Evolutionary conservation across 1,140 invertebrate species (phyloP), one percentile per base, ranked within the genome.

Genomic region (Mizuhopecten yessoensis): DNA sequence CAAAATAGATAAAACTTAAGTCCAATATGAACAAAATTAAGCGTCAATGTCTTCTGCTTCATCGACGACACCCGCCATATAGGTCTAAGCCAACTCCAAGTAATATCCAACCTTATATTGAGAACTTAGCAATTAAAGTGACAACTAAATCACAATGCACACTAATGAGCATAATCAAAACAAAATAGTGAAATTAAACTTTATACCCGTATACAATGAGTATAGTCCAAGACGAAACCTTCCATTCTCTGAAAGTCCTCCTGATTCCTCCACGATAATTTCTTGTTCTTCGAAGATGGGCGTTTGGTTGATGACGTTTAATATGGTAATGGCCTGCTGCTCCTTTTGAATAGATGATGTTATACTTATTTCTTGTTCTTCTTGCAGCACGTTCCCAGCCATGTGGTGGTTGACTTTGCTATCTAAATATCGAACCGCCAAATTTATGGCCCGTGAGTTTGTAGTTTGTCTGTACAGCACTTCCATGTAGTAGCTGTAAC

Each of bases 361-460:
- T 0, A 75, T 9, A 0, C 29, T 1, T 75, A 75, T 75, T 29
- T 75, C 23, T 17, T 75, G 57, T 75, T 75, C 57, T 75, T 75
- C 57, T 75, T 75, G 57, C 29, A 5, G 15, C 23, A 75, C 57
- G 57, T 75, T n/a, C 15, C 57, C 57, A 5, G 57, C 57, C 57
- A 75, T 75, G 11, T 75, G 23, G 17, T 75, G 57, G 57, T 75
- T 75, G 57, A 75, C 57, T 75, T 29, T 75, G 57, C 57, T 75
- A n/a, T 75, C 57, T 29, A 75, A 75, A 75, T 75, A 75, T n/a
- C 57, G 57, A n/a, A 29, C 57, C 29, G 57, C 57, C 23, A 75
- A 1, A n/a, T 75, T 75, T 29, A 75, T 7, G 0, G 57, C 23
- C 17, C 5, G n/a, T 13, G n/a, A 9, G 3, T n/a, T 29, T 1